Evolutionary conservation across 2,797 vertebrate species (phyloP), one percentile per base, ranked within the genome.

Genomic region (Anisognathus igniventris): DNA sequence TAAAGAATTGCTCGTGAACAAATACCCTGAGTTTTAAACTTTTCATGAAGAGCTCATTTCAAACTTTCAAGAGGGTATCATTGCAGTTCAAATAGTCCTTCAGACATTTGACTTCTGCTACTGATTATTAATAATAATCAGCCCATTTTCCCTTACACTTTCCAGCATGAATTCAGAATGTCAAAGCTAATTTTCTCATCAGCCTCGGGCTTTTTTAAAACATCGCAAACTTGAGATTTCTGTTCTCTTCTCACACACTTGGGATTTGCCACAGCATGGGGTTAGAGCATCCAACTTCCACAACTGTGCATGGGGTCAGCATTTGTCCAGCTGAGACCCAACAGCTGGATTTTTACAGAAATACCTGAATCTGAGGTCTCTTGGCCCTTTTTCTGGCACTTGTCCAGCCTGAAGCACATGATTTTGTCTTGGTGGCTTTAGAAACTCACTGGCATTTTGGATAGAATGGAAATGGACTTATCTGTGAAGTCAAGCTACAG

Each of bases 181-280:
- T 88, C 86, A 97, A 85, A 97, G 82, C 70, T 97, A 87, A 97
- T 94, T 89, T 97, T 93, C 91, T 95, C 96, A 74, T 94, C 93
- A 95, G 76, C 50, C 80, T 91, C 78, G 9, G 58, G 76, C 90
- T 65, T 89, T 93, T 78, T 86, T 85, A 84, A 96, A 96, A 50
- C 22, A 2, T 64, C 1, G 1, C 58, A 95, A 95, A 94, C 51
- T 47, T 30, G 40, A 67, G 40, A 75, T 47, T 80, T 70, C 35
- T 5, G 27, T n/a, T 85, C 54, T 75, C 54, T 45, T 92, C 62
- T 84, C 28, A n/a, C 30, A 39, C 17, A 0, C 27, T 24, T 62
- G 64, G 58, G 54, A 17, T 90, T 80, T 76, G 39, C 23, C 68
- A 33, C 19, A 73, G 28, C 4, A 0, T 31, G 33, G 30, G 17